Percentiles rank a stretch among this genome's conserved stretches.
phyloP scores from a whole-genome alignment of 2,797 vertebrate genomes.

The Caiman crocodilus region DNA sequence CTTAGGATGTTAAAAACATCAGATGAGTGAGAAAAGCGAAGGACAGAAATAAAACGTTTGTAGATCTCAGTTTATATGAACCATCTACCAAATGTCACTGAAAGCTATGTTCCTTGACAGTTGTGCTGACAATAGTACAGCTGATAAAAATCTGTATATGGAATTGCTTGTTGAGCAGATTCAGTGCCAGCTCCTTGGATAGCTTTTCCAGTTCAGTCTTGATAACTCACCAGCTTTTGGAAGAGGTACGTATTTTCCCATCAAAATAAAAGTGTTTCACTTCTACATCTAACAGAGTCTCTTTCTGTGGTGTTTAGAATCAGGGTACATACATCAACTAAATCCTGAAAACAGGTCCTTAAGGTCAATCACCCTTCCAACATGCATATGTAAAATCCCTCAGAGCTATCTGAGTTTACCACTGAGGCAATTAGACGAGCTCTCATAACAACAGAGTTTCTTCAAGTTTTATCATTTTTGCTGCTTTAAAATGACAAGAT shows the following conservation, averaged over 20 bases:
- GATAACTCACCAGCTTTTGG: not conserved
- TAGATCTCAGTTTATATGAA: not conserved
- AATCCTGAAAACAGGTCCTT: not conserved
- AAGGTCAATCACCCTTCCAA: not conserved
- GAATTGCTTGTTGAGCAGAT: not conserved
- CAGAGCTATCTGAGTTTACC: not conserved
- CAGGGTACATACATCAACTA: not conserved
- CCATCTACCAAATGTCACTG: not conserved
- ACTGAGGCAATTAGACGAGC: not conserved
- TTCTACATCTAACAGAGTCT: no score
- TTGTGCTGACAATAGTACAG: not conserved
- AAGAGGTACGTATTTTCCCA: not conserved
- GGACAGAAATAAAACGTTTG: not conserved
- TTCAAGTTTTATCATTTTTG: conserved; percentile 2
- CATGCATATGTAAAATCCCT: not conserved
- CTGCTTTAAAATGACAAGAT: not conserved
- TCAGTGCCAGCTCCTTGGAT: rapidly evolving
- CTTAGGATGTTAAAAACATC: not conserved
- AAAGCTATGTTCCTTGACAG: not conserved
- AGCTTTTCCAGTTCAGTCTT: not conserved
- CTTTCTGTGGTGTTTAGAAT: no score
- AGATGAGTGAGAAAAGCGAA: not conserved
- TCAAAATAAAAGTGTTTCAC: not conserved
- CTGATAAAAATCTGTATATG: not conserved
- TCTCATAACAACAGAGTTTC: not conserved